A percentile compares a stretch with the other conserved stretches of the same genome.
Conservation (phyloP, 1,140 invertebrate genomes). For the Belonocnema kinseyi region DNA sequence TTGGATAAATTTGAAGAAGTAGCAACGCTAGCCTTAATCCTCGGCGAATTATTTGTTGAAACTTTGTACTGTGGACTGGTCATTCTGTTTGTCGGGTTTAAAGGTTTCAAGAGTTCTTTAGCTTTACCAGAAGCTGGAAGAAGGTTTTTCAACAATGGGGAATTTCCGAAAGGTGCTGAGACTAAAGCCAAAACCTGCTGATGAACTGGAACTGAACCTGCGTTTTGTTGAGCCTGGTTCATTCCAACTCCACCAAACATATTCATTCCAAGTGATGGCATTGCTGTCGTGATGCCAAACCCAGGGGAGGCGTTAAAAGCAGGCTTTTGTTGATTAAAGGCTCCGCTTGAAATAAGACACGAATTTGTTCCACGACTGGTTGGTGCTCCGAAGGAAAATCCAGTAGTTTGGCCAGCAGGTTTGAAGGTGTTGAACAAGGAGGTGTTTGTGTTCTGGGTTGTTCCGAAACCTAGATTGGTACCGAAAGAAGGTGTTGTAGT, state of each 20-base stretch:
- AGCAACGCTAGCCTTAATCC: background rate
- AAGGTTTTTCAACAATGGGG: background rate
- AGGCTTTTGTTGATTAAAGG: background rate
- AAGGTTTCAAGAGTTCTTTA: background rate
- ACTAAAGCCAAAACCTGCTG: background rate
- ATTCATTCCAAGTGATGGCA: background rate
- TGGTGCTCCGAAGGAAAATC: no score
- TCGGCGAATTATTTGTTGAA: background rate
- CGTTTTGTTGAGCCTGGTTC: background rate
- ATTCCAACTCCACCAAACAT: background rate
- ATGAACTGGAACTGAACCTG: background rate
- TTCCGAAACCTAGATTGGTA: background rate
- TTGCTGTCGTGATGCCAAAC: background rate
- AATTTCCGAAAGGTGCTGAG: background rate
- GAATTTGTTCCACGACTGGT: no score
- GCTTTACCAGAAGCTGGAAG: background rate
- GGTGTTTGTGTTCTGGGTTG: background rate
- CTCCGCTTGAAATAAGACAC: no score
- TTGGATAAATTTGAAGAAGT: conserved; percentile 52
- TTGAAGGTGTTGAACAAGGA: background rate
- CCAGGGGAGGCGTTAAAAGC: background rate
- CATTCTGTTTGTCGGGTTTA: background rate
- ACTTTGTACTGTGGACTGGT: background rate
- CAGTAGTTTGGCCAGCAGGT: background rate
- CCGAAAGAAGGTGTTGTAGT: background rate